A percentile compares a stretch with the other conserved stretches of the same genome.
phyloP scores from a whole-genome alignment of 2,888 invertebrate species.

The Tachina grossa region DNA sequence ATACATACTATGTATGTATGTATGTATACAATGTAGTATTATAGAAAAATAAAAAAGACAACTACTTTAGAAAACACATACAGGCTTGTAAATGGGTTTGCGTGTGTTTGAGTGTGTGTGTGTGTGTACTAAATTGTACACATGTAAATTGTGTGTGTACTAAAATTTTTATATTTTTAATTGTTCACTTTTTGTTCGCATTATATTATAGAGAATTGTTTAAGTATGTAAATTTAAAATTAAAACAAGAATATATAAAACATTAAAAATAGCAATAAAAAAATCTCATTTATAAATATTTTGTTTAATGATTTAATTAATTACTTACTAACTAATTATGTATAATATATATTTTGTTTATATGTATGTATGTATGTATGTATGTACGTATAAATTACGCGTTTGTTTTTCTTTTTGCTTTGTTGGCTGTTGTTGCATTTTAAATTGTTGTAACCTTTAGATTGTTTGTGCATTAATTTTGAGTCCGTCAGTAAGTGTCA shows the following conservation, averaged over 20 bases:
- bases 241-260: constrained; percentile 42
- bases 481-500: constrained; percentile 34
- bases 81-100: not conserved
- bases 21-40: too few relatives aligned
- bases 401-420: constrained; percentile 7
- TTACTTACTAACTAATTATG: constrained; percentile 53
- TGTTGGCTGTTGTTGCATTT: constrained; percentile 21
- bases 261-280: constrained; percentile 47
- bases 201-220: constrained; percentile 11
- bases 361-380: not conserved
- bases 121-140: too few relatives aligned
- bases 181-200: constrained; percentile 40
- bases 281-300: constrained; percentile 67
- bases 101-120: not conserved
- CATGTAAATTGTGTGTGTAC: too few relatives aligned
- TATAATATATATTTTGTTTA: constrained; percentile 28
- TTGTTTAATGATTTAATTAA: constrained; percentile 57
- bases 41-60: not conserved
- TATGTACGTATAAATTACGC: constrained; percentile 5
- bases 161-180: not conserved
- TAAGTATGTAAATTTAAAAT: constrained; percentile 22
- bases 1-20: not conserved
- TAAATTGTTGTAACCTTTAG: constrained; percentile 56
- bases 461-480: constrained; percentile 57
- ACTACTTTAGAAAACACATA: not conserved